These are phyloP conservation scores for Chloroclysta siterata DNA, from an alignment of 2,888 invertebrate species.

Conservation along the genomic window DNA sequence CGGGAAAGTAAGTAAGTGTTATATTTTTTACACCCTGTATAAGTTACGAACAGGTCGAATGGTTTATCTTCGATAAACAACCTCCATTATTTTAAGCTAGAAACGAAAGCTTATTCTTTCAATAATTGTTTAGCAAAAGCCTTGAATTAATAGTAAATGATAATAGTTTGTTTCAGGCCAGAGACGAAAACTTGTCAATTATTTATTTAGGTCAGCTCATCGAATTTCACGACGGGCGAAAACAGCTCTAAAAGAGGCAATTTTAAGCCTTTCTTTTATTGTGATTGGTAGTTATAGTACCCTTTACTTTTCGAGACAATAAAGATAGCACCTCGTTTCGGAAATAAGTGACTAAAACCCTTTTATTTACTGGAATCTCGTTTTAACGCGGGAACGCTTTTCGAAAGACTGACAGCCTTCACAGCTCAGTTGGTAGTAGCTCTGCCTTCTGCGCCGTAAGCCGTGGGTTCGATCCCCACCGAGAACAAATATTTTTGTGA, in stretches of 20 bases:
- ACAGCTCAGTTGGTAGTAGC: too few relatives aligned
- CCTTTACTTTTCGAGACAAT: slow-evolving; percentile 34
- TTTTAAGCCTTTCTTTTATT: slow-evolving; percentile 39
- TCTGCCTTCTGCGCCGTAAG: too few relatives aligned
- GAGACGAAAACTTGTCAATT: slow-evolving; percentile 18
- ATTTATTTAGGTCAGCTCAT: slow-evolving; percentile 38
- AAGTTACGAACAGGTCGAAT: too few relatives aligned
- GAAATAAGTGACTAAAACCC: slow-evolving; percentile 19
- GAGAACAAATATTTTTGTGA: too few relatives aligned
- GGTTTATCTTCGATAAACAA: too few relatives aligned
- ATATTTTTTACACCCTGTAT: too few relatives aligned
- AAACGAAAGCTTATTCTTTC: slow-evolving; percentile 14
- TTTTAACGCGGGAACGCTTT: background rate
- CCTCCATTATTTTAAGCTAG: slow-evolving; percentile 1
- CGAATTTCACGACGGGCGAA: slow-evolving; percentile 39
- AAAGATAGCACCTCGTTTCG: slow-evolving; percentile 33
- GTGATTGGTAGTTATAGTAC: slow-evolving; percentile 38
- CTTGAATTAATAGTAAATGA: slow-evolving; percentile 1
- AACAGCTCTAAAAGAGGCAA: slow-evolving; percentile 32
- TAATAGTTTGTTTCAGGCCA: slow-evolving; percentile 22
- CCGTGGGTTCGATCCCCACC: too few relatives aligned
- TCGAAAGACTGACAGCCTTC: too few relatives aligned
- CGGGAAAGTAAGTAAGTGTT: too few relatives aligned
- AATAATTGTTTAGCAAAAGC: slow-evolving; percentile 22
- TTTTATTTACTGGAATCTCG: slow-evolving; percentile 15